Evolutionary conservation across 2,113 vertebrate species (phyloP).

Genomic region (Pao palembangensis): DNA sequence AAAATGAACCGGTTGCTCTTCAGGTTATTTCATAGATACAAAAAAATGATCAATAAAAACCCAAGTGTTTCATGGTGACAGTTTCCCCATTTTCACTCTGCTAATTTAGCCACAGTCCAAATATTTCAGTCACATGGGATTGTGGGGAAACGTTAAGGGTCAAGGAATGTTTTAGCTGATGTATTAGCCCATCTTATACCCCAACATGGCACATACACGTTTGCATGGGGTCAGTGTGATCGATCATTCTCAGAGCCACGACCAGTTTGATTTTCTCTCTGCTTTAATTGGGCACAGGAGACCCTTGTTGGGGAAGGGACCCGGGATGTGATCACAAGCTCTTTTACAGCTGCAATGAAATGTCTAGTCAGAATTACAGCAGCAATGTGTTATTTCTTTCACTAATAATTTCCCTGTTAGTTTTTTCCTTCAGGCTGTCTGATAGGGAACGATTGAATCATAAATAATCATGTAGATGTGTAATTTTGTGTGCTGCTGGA

Average conservation of each 20-base stretch:
- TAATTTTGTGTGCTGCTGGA: conserved; percentile 27
- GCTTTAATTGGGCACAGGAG: conserved; percentile 61
- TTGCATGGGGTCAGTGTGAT: conserved; percentile 52
- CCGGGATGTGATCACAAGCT: conserved; percentile 31
- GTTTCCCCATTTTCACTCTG: conserved; percentile 13
- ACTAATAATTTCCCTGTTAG: conserved; percentile 35
- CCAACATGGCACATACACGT: conserved; percentile 60
- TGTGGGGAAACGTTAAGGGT: conserved; percentile 42
- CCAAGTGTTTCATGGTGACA: conserved; percentile 5
- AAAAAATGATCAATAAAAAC: conserved; percentile 22
- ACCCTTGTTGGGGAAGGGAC: neutral
- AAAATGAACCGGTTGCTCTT: conserved; percentile 24
- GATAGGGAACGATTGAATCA: conserved; percentile 16
- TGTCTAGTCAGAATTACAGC: conserved; percentile 1
- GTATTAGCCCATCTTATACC: conserved; percentile 59
- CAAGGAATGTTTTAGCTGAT: conserved; percentile 57
- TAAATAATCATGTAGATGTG: conserved; percentile 45
- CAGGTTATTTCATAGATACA: conserved; percentile 10
- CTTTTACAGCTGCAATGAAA: conserved; percentile 16
- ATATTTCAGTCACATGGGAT: conserved; percentile 34
- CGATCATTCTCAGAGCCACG: conserved; percentile 46
- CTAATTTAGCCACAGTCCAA: conserved; percentile 10
- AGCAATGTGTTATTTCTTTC: conserved; percentile 16
- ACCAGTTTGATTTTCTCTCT: conserved; percentile 51
- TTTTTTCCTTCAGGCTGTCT: conserved; percentile 22